phyloP scores from a whole-genome alignment of 2,888 invertebrate genomes.

The Steinernema carpocapsae region DNA sequence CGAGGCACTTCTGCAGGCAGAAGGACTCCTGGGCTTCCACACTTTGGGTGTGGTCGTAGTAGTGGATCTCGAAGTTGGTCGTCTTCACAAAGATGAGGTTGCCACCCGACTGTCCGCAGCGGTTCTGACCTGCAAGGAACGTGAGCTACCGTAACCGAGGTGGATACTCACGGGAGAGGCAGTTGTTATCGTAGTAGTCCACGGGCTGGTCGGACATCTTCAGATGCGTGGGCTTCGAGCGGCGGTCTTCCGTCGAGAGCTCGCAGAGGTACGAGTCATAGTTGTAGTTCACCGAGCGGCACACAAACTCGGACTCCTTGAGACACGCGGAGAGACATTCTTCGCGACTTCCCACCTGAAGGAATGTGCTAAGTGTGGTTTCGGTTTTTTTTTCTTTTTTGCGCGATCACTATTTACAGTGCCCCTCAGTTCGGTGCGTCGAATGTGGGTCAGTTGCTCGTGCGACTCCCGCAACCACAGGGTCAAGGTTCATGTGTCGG shows the following conservation, averaged over 20 bases:
- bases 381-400: neutral
- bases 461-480: conserved; percentile 27
- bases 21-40: conserved; percentile 68
- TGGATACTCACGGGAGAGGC: conserved; percentile 71
- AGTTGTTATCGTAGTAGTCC: conserved; percentile 74
- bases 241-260: conserved; percentile 72
- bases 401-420: conserved; percentile 26
- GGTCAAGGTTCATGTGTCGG: conserved; percentile 29
- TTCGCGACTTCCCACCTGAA: conserved; percentile 70
- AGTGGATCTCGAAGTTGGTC: conserved; percentile 68
- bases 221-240: conserved; percentile 72
- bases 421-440: neutral
- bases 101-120: conserved; percentile 69
- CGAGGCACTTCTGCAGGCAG: conserved; percentile 69
- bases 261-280: conserved; percentile 71
- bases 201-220: conserved; percentile 70
- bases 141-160: neutral
- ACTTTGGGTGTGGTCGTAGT: conserved; percentile 68
- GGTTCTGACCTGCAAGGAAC: conserved; percentile 63
- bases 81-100: conserved; percentile 69
- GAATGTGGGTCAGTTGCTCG: conserved; percentile 25
- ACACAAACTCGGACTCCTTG: conserved; percentile 71
- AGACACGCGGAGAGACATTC: conserved; percentile 73
- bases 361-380: neutral
- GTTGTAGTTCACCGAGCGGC: conserved; percentile 73